Evolutionary conservation across 2,797 vertebrate genomes (phyloP), one percentile per base, ranked within the genome.

Genomic region (Leptatherina wallacei): DNA sequence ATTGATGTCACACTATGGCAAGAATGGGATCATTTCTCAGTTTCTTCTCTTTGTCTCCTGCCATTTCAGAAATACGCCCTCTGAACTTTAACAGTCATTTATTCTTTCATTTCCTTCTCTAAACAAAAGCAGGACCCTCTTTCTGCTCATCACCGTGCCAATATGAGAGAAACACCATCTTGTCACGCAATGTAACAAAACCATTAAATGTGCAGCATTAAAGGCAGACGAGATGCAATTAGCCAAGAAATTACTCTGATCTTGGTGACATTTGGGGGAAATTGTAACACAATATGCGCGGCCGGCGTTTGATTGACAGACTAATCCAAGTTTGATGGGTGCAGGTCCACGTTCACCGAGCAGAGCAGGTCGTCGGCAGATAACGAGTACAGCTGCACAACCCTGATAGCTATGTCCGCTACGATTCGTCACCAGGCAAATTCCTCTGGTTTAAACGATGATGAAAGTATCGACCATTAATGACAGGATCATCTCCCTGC

Each of bases 391-490:
- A 99, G 98, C 98, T 99, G 98, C 96, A 96, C 94, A 93, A 94
- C 95, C 96, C 97, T 98, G 98, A 99, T 99, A 99, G 90, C 91
- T 71, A n/a, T 97, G 96, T 97, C 97, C 96, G 95, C 95, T 93
- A 89, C 89, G 92, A 95, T 96, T 97, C 96, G 96, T 98, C 98
- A 98, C 96, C 92, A 94, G 95, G 95, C 94, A 97, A 98, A 98
- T 97, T 99, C 96, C 95, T 96, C 94, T 94, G 96, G 97, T 98
- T 98, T 98, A 98, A 97, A 96, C 95, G 95, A 96, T 97, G 97
- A 99, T 99, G 97, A 99, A 99, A 98, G 97, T 99, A 99, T 98
- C 96, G 97, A 98, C 96, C 96, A 95, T 98, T 99, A 99, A 99
- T 98, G 98, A 98, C 98, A 98, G 97, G 98, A 99, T 99, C 97